Conservation (phyloP, 2,797 vertebrate species). For the Ptychobarbus kaznakovi region DNA sequence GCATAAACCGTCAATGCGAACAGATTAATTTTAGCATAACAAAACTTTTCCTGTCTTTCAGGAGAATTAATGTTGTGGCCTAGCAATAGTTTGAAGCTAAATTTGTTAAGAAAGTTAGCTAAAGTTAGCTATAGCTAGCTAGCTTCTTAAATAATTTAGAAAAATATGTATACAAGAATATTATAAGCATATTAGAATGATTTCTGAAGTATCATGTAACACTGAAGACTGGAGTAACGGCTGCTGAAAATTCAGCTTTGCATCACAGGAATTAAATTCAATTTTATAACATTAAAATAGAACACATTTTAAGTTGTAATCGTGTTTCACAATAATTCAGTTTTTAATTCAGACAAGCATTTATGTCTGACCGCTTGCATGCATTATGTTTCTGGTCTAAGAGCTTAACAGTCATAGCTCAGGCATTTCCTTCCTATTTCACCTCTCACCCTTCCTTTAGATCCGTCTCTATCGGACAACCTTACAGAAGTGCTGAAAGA, state of each 20-base stretch:
- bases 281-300: neutral
- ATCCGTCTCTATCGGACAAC: constrained; percentile 12
- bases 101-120: neutral
- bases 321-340: neutral
- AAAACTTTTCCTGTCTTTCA: neutral
- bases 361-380: neutral
- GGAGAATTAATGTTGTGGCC: neutral
- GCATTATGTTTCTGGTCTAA: neutral
- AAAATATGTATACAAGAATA: neutral
- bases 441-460: constrained; percentile 51
- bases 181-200: neutral
- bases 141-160: neutral
- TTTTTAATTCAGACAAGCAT: neutral
- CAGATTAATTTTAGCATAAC: neutral
- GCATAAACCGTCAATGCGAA: neutral
- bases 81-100: neutral
- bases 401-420: neutral
- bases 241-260: neutral
- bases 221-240: neutral
- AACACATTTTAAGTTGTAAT: neutral
- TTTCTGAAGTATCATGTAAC: neutral
- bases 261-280: neutral
- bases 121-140: neutral
- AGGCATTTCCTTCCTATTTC: constrained; percentile 49
- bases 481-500: constrained; percentile 47